Conservation (phyloP, 1,140 invertebrate species). For the Octopus sinensis region DNA sequence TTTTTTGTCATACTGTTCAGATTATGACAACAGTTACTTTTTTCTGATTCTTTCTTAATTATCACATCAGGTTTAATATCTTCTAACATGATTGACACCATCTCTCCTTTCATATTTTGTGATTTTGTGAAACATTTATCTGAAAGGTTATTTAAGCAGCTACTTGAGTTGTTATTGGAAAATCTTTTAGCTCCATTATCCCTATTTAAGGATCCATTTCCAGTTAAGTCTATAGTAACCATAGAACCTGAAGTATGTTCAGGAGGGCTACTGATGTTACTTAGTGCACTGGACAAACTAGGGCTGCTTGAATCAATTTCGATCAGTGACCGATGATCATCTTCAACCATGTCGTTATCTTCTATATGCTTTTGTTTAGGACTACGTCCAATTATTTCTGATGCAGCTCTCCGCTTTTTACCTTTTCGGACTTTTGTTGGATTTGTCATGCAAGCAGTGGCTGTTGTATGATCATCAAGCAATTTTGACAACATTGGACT, state of each 20-base stretch:
- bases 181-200: neutral
- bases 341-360: conserved; percentile 32
- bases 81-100: conserved; percentile 7
- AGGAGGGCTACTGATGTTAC: conserved; percentile 13
- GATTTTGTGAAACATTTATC: conserved; percentile 35
- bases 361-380: conserved; percentile 54
- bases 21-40: conserved; percentile 23
- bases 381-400: conserved; percentile 45
- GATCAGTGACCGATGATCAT: conserved; percentile 17
- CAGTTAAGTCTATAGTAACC: conserved; percentile 43
- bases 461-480: conserved; percentile 53
- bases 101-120: neutral
- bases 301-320: conserved; percentile 19
- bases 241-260: conserved; percentile 2
- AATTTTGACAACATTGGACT: conserved; percentile 57
- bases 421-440: conserved; percentile 26
- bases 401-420: conserved; percentile 31
- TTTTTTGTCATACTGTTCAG: conserved; percentile 42
- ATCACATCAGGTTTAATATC: conserved; percentile 22
- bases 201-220: conserved; percentile 22
- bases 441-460: conserved; percentile 34
- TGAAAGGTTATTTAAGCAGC: conserved; percentile 45
- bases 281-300: conserved; percentile 20
- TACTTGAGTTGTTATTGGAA: conserved; percentile 40
- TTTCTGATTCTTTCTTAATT: conserved; percentile 15